Base-by-base conservation (phyloP, 2,113 vertebrate species). In the Cavia porcellus region DNA sequence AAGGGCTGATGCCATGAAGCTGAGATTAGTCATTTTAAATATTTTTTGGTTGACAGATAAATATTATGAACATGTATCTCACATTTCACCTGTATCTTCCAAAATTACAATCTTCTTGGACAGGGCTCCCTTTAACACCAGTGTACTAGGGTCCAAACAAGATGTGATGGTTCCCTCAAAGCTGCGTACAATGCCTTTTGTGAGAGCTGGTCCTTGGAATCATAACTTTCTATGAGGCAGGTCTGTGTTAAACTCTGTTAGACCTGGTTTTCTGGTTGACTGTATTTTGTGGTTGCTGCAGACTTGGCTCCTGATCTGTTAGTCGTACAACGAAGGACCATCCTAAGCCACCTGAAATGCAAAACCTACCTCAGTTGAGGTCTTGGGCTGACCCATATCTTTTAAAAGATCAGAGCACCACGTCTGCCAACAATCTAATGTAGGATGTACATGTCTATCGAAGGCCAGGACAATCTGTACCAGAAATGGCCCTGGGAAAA, bases 401-500 rank as follows among this genome's bases (percentile, higher is more conserved):
- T 75, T 61, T 38, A n/a, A 79, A 93, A 85, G 86, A 90, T 59
- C 82, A 89, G 47, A 90, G n/a, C 32, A 28, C 25, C 13, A 47
- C 62, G 10, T 64, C 5, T 86, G n/a, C 70, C 79, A 84, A 25
- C 12, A 22, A 13, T 82, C 64, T 68, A 42, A 77, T 68, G 45
- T 2, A 55, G 79, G 50, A 79, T 45, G 47, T 24, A n/a, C 47
- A 13, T 1, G 50, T 52, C 3, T 5, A 70, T 62, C 75, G 59
- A 57, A 68, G 82, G 75, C 38, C 35, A 74, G 90, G 75, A 64
- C 20, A 35, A 28, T 77, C 50, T 80, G n/a, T 20, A 45, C 86
- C 50, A 70, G 91, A 96, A 55, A 66, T 10, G n/a, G 74, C 83
- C 74, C 62, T 24, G 38, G 64, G 57, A 82, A 83, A 96, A 38